Percentiles rank a stretch among this genome's conserved stretches.
Conservation (phyloP, 2,113 vertebrate species). For the Apteryx mantelli region DNA sequence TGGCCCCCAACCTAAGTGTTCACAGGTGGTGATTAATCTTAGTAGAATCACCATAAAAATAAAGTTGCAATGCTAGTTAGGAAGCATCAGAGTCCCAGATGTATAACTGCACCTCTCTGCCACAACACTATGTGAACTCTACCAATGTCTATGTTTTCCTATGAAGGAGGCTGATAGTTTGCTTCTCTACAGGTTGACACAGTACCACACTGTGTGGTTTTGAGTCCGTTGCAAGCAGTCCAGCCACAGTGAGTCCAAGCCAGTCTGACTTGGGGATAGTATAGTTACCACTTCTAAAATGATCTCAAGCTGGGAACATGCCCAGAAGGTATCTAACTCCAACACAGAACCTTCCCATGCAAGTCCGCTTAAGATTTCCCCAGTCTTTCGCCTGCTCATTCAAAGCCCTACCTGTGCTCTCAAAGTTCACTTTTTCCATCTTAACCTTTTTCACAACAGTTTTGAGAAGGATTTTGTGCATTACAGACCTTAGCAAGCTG, state of each 20-base stretch:
- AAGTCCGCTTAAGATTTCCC: background rate
- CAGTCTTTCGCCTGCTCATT: background rate
- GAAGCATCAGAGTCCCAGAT: background rate
- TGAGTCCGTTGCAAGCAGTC: accelerated
- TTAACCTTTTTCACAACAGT: background rate
- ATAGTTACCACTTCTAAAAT: background rate
- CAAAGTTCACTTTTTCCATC: background rate
- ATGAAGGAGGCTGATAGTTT: background rate
- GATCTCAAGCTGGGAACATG: background rate
- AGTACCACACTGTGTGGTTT: background rate
- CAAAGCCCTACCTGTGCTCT: background rate
- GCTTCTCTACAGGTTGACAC: background rate
- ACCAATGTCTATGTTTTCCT: background rate
- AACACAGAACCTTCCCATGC: background rate
- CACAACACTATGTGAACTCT: background rate
- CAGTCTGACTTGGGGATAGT: background rate
- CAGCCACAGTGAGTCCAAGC: background rate
- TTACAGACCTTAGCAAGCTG: background rate
- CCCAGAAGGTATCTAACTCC: background rate
- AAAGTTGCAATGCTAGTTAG: background rate
- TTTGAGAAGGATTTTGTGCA: background rate
- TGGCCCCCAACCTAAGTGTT: background rate
- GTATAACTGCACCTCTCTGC: background rate
- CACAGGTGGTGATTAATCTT: background rate
- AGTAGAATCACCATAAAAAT: background rate